Base-by-base conservation (phyloP, 2,888 invertebrate genomes). In the Orchesella flavescens region DNA sequence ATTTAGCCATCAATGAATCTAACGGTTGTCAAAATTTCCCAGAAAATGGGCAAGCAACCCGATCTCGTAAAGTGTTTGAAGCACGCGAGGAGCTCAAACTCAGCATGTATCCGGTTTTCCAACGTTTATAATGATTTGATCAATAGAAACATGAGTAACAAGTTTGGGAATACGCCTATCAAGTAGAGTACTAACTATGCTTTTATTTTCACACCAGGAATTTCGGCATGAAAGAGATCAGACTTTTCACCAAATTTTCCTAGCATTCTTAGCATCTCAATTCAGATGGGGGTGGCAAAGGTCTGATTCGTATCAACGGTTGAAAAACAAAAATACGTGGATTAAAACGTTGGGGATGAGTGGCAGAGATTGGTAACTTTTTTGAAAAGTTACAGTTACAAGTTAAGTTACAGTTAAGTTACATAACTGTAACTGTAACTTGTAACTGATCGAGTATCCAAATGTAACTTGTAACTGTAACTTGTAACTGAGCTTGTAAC, bases 1-100 rank as follows among this genome's bases (percentile, higher is more conserved):
- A 1, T 74, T 85, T 46, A 82, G 49, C 69, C 82, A 13, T 82
- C 84, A 15, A 77, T 73, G 24, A 78, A 78, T 74, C 77, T 68
- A 0, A 46, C 61, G 15, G 71, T 78, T 2, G 65, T 77, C 65
- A 63, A 71, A 7, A 63, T 82, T 13, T 82, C 65, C 34, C n/a
- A 80, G 15, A 80, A 73, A 19, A 80, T 80, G 79, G 13, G 19
- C 1, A 72, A 73, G 21, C 65, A 80, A 66, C 53, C 79, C 4
- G 73, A 73, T 24, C 79, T 72, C 21, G 23, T 80, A 0, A 73
- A 72, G 53, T 80, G 79, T 57, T 43, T 80, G 1, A 72, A 80
- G 24, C 59, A 57, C 44, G 72, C 79, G 9, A 15, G 72, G 49
- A 49, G 73, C 0, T 19, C 57, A 2, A 80, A 73, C 10, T 65